These are phyloP conservation scores for Tinamus major DNA, from an alignment of 2,797 vertebrate species.

Conservation along the genomic window DNA sequence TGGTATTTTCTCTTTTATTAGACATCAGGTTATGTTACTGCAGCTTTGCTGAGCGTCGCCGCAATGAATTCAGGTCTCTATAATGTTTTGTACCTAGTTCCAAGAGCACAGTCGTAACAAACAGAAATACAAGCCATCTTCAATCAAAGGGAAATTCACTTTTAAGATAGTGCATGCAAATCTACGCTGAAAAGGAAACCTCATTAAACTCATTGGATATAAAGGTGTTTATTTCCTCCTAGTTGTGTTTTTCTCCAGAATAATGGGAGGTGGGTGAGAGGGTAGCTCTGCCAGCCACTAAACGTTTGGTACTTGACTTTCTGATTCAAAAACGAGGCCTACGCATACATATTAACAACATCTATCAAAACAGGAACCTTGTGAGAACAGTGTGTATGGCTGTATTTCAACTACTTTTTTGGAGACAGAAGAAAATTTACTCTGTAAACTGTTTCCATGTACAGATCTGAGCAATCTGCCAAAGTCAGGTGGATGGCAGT, in stretches of 20 bases:
- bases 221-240: background rate
- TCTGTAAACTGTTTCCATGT: background rate
- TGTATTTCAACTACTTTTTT: background rate
- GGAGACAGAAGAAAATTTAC: background rate
- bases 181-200: background rate
- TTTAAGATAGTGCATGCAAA: background rate
- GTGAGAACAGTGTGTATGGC: background rate
- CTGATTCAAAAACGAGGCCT: background rate
- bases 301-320: background rate
- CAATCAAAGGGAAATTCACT: background rate
- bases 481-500: background rate
- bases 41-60: background rate
- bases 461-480: background rate
- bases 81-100: background rate
- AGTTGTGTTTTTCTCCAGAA: background rate
- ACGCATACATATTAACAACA: background rate
- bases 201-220: background rate
- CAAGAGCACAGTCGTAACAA: background rate
- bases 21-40: background rate
- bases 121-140: background rate
- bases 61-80: background rate
- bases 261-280: background rate
- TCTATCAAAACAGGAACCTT: background rate
- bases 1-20: conserved; percentile 29
- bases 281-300: background rate